These are phyloP conservation scores for Takifugu ocellatus DNA, from an alignment of 2,797 vertebrate species.

Conservation along the genomic window DNA sequence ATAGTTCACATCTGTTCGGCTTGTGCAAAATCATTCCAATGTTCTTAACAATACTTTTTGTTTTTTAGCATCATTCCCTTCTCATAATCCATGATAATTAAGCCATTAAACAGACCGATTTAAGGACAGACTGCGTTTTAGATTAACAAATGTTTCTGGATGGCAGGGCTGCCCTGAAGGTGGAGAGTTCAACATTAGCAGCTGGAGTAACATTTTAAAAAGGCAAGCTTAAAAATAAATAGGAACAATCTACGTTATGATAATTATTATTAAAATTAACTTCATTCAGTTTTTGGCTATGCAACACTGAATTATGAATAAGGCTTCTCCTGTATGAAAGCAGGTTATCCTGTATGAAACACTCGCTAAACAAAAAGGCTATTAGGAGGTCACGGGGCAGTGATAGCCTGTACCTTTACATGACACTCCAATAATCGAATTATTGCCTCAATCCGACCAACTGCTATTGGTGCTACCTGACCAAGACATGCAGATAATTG, in stretches of 20 bases:
- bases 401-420: no score
- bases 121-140: constrained; percentile 18
- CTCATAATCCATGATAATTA: constrained; percentile 34
- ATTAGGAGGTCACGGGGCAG: no score
- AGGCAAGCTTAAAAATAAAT: constrained; percentile 26
- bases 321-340: constrained; percentile 5
- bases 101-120: constrained; percentile 15
- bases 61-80: constrained; percentile 34
- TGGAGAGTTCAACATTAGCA: constrained; percentile 19
- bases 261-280: constrained; percentile 36
- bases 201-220: constrained; percentile 6
- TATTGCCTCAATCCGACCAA: no score
- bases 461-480: no score
- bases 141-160: constrained; percentile 15
- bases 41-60: constrained; percentile 47
- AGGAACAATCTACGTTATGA: constrained; percentile 9
- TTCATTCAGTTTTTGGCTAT: constrained; percentile 18
- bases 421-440: no score
- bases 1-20: constrained; percentile 76
- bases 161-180: constrained; percentile 19
- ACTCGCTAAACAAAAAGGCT: constrained; percentile 4
- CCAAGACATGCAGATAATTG: no score
- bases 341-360: constrained; percentile 20
- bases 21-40: constrained; percentile 89
- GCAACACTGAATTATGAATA: constrained; percentile 15